These are phyloP conservation scores for Watersipora subatra DNA, from an alignment of 1,140 invertebrate species.

Conservation along the genomic window DNA sequence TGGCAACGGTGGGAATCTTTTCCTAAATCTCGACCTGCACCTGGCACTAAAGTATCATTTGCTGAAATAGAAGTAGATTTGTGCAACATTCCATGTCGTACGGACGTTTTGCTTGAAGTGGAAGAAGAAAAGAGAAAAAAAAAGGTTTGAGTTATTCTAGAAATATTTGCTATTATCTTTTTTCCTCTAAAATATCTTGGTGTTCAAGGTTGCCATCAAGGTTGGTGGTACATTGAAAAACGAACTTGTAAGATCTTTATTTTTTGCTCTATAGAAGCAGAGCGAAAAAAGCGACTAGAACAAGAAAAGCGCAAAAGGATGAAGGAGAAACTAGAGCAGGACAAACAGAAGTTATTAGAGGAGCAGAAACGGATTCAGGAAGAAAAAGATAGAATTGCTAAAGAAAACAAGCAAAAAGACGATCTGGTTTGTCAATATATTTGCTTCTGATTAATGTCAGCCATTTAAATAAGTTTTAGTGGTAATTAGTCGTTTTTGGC, in stretches of 20 bases:
- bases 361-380: conserved; percentile 9
- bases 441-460: too few relatives aligned
- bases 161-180: too few relatives aligned
- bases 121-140: conserved; percentile 20
- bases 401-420: too few relatives aligned
- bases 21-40: conserved; percentile 19
- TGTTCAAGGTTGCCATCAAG: too few relatives aligned
- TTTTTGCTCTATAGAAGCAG: neutral
- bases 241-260: too few relatives aligned
- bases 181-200: too few relatives aligned
- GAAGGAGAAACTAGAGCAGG: neutral
- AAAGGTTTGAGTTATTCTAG: too few relatives aligned
- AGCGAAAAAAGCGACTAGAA: neutral
- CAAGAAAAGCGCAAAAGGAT: conserved; percentile 5
- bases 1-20: conserved; percentile 26
- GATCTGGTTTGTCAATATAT: too few relatives aligned
- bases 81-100: conserved; percentile 26
- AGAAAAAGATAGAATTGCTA: conserved; percentile 13
- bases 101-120: conserved; percentile 17
- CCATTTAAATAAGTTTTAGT: too few relatives aligned
- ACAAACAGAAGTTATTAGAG: conserved; percentile 3
- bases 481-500: too few relatives aligned
- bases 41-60: conserved; percentile 24
- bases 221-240: too few relatives aligned
- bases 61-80: conserved; percentile 32